phyloP scores from a whole-genome alignment of 1,140 invertebrate species.

The Magallana ariakensis region DNA sequence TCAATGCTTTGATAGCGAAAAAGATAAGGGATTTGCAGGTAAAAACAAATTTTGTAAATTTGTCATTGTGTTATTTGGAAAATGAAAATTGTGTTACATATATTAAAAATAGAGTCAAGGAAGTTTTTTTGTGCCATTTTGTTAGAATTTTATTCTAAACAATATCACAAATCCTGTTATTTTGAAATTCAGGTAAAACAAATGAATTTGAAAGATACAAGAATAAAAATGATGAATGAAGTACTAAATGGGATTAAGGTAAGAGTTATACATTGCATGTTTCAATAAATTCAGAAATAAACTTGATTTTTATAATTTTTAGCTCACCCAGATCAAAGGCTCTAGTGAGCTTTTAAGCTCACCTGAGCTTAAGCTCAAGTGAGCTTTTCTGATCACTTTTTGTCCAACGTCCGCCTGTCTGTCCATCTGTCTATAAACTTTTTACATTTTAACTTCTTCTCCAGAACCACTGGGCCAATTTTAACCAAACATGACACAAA shows the following conservation, averaged over 20 bases:
- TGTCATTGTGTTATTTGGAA: no score
- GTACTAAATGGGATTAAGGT: constrained; percentile 83
- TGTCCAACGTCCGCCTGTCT: no score
- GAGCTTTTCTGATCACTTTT: constrained; percentile 1
- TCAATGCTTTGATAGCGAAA: constrained; percentile 93
- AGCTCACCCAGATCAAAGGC: background rate
- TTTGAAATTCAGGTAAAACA: constrained; percentile 71
- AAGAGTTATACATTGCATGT: background rate
- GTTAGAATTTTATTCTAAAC: no score
- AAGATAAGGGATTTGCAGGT: constrained; percentile 84
- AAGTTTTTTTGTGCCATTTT: no score
- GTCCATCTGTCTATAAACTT: no score
- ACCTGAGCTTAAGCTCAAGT: no score
- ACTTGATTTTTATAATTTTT: no score
- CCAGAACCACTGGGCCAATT: no score
- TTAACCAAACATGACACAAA: no score
- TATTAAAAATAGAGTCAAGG: no score
- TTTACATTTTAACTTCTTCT: no score
- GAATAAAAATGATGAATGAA: constrained; percentile 82
- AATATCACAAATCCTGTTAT: background rate
- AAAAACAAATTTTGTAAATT: background rate
- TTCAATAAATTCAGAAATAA: background rate
- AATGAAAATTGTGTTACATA: no score
- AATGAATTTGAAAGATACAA: constrained; percentile 83
- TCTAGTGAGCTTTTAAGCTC: constrained; percentile 13